Conservation (phyloP, 2,113 vertebrate genomes). For the Aegotheles bennettii region DNA sequence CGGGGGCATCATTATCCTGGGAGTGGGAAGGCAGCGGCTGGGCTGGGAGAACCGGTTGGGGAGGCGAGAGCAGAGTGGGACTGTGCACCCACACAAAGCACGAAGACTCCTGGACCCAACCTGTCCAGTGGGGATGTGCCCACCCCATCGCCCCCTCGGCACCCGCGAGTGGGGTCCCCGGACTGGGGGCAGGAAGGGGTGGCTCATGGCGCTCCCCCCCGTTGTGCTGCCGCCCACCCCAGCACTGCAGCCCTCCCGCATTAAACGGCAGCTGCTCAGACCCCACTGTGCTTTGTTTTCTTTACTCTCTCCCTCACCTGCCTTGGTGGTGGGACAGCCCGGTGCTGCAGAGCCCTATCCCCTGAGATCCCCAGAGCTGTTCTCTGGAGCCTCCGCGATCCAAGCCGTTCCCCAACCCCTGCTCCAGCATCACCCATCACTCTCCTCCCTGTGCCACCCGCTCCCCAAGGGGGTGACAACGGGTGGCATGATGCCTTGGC, state of each 20-base stretch:
- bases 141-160: background rate
- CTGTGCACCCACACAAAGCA: background rate
- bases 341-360: rapidly evolving
- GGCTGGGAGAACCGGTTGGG: slow-evolving; percentile 51
- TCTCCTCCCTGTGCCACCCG: background rate
- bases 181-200: background rate
- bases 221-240: background rate
- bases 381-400: background rate
- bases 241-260: background rate
- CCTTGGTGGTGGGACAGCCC: rapidly evolving
- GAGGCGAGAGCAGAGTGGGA: background rate
- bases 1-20: slow-evolving; percentile 6
- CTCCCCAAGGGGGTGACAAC: background rate
- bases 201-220: rapidly evolving
- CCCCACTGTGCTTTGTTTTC: background rate
- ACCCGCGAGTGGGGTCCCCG: rapidly evolving
- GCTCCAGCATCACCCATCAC: background rate
- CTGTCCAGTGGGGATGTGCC: background rate
- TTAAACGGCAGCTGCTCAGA: slow-evolving; percentile 39
- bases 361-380: background rate
- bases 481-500: background rate
- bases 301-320: background rate
- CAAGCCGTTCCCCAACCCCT: background rate
- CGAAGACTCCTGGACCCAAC: background rate
- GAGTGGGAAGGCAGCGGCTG: background rate